Base-by-base conservation (phyloP, 2,888 invertebrate species). In the Pseudanteris insignis region DNA sequence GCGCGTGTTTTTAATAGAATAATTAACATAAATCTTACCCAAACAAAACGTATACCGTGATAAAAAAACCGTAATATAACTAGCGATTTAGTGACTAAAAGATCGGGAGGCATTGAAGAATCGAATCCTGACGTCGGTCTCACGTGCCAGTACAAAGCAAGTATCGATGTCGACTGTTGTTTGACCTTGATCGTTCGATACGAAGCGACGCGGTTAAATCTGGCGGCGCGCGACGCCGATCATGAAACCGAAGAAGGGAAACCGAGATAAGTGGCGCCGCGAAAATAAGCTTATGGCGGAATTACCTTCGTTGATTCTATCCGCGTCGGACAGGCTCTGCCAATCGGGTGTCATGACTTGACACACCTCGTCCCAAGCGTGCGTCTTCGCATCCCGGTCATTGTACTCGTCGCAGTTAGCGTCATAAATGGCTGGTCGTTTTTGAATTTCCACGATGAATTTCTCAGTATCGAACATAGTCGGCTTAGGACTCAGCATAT, bases 321-420 rank as follows among this genome's bases (percentile, higher is more conserved):
- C 71, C 44, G 72, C 73, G 55, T 68, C 69, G 38, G 70, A 70
- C 55, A 78, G 63, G 37, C 59, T 58, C 40, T 69, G 66, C 78
- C 78, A 78, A 65, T 75, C 73, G 38, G 71, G 70, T 37, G 72
- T 62, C 73, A 77, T 76, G 50, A 71, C 71, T 66, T 70, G 70
- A 66, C 76, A 75, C 36, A 79, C 73, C 58, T 77, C 73, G 53
- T 70, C 67, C 78, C 79, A 79, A 47, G 78, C 77, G 62, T 65
- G 67, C 60, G 68, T 69, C 66, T 76, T 78, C 38, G 73, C 72
- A 32, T 65, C 65, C 51, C 75, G 72, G 66, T 77, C 74, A 64
- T 70, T 72, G 70, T 76, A 78, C 66, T 72, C 71, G 38, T 70
- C 67, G 48, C 71, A 73, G 40, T 71, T 70, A 34, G 67, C 57